Conservation (phyloP, 2,888 invertebrate genomes). For the Patella pellucida region DNA sequence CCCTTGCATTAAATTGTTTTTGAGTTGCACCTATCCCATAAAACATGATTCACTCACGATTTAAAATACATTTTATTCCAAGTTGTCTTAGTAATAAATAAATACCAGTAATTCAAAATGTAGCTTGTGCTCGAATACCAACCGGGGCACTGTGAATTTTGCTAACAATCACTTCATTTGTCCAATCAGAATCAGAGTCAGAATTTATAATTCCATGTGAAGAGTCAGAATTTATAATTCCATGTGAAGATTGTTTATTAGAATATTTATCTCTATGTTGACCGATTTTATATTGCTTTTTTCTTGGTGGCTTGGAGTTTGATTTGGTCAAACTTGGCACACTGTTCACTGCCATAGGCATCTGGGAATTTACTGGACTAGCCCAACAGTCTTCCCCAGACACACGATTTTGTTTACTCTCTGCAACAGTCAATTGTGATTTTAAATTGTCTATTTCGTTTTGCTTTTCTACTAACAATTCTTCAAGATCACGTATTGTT, state of each 20-base stretch:
- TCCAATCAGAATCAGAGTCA: constrained; percentile 2
- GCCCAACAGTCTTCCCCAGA: no score
- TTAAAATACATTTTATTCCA: no score
- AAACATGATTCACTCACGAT: no score
- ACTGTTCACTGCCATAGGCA: neutral
- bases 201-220: neutral
- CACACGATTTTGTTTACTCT: neutral
- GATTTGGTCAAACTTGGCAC: neutral
- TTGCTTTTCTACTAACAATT: neutral
- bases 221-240: neutral
- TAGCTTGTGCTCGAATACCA: neutral
- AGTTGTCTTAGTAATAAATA: no score
- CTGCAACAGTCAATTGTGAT: neutral
- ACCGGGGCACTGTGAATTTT: constrained; percentile 3
- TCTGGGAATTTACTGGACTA: neutral
- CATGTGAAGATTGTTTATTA: neutral
- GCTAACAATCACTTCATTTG: constrained; percentile 2
- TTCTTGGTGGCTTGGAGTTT: neutral
- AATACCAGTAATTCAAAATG: neutral
- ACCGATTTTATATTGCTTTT: neutral
- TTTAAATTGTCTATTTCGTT: neutral
- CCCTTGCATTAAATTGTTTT: no score
- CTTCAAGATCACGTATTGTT: neutral
- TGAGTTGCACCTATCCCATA: no score
- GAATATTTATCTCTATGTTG: neutral